Evolutionary conservation across 2,888 invertebrate genomes (phyloP), one percentile per base, ranked within the genome.

Genomic region (Diabrotica balteata): DNA sequence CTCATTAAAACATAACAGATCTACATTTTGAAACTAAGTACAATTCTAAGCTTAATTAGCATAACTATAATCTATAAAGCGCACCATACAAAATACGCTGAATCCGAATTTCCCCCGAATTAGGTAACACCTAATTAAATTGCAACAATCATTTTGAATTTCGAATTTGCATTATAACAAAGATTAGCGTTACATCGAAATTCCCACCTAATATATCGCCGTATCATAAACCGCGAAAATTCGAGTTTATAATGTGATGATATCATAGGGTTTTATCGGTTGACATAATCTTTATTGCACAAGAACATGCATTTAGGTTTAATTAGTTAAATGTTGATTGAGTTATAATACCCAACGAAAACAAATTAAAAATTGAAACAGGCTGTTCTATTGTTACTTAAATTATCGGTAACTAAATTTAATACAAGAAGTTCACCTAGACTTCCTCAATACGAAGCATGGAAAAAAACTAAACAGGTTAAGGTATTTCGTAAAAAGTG

Each of bases 241-340:
- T 65, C 54, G 54, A 57, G 57, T 63, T 63, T 11, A 55, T 63
- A 45, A 63, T 63, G 63, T 63, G 57, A 58, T 57, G 50, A 63
- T 50, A 57, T 58, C 63, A 50, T 42, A 22, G 51, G 44, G 42
- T 42, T 43, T 32, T 50, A 57, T 58, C 46, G 57, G 10, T 58
- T 17, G 10, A 63, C 58, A 58, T 63, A 58, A 63, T 63, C 58
- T 51, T 57, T 22, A 58, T 63, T 58, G 45, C 50, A 58, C 63
- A 17, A 58, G 51, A 58, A 58, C 51, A 44, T 51, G 32, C 10
- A 55, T 57, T 57, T 57, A 8, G 7, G 11, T 55, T 7, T 8
- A 44, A n/a, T 55, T 54, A 55, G 10, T 47, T 8, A 9, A 9
- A 47, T 47, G 47, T 32, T 32, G 32, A 32, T 32, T 32, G 32